Base-by-base conservation (phyloP, 2,113 vertebrate genomes). In the Girardinichthys multiradiatus region DNA sequence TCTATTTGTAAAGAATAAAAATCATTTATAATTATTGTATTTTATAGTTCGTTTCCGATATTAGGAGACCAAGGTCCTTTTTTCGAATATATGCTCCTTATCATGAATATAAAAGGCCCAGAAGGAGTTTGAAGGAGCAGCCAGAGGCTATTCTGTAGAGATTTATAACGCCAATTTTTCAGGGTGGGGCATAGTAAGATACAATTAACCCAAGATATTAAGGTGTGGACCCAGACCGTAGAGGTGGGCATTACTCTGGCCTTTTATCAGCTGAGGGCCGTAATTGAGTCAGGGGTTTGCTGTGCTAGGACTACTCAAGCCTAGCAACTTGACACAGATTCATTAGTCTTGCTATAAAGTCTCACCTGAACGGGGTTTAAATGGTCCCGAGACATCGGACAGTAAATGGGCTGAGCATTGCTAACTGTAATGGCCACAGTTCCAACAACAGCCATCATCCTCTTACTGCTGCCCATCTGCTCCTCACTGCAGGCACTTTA, bases 401-500 rank as follows among this genome's bases (percentile, higher is more conserved):
- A 48, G 68, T 70, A 27, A 77, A 61, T 70, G 62, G 54, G 35
- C 74, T 57, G 67, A 62, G 39, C 57, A 65, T 51, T 10, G 0
- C 71, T 64, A 45, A 79, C 67, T 59, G 9, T 75, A 79, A 74
- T 82, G 81, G 71, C 74, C 39, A 13, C 48, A n/a, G 62, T 79
- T 74, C 77, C 83, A 78, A 84, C 79, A 63, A 76, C 78, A 85
- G 76, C 79, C 79, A 80, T 90, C 87, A 76, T 86, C 87, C 67
- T 82, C 86, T 87, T 77, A 83, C 76, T 72, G 35, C 58, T 28
- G 11, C 86, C 90, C 91, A 92, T 92, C 92, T 92, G 90, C 79
- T 77, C 57, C 12, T 64, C 89, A 1, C 91, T 35, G 82, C 80
- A 86, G 86, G 89, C 85, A 8, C 68, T 67, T 68, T 83, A 29